A percentile compares a stretch with the other conserved stretches of the same genome.
These are phyloP conservation scores for Xestia xanthographa DNA, from an alignment of 2,888 invertebrate genomes.

Conservation along the genomic window DNA sequence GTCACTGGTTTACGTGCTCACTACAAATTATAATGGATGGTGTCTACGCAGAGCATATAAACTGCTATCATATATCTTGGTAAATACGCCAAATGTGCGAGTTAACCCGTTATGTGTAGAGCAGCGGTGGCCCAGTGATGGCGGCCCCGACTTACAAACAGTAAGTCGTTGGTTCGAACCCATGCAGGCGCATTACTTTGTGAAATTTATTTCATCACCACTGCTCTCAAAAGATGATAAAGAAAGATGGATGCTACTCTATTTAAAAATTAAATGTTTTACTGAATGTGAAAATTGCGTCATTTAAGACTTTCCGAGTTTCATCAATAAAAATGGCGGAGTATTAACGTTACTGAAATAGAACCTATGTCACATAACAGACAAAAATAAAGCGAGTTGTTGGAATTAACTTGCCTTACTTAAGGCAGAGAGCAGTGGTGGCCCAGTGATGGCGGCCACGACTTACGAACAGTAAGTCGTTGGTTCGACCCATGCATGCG, in stretches of 20 bases:
- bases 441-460: too few species aligned
- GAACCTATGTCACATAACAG: not conserved
- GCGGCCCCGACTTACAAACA: too few species aligned
- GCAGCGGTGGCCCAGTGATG: too few species aligned
- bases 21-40: conserved; percentile 52
- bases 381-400: too few species aligned
- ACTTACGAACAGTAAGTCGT: too few species aligned
- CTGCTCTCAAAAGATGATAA: too few species aligned
- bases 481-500: too few species aligned
- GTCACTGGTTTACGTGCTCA: conserved; percentile 23
- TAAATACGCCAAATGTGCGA: conserved; percentile 46
- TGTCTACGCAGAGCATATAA: conserved; percentile 42
- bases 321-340: not conserved
- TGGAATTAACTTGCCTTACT: not conserved
- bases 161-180: too few species aligned
- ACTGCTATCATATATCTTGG: conserved; percentile 47
- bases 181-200: too few species aligned
- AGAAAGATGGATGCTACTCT: conserved; percentile 11
- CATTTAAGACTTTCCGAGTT: not conserved
- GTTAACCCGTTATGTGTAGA: conserved; percentile 31
- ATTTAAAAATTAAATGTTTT: conserved; percentile 26
- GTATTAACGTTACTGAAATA: not conserved
- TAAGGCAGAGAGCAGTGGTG: too few species aligned
- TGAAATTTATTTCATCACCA: too few species aligned
- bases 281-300: not conserved